Evolutionary conservation across 1,140 invertebrate genomes (phyloP).

Genomic region (Brachionus rubens): DNA sequence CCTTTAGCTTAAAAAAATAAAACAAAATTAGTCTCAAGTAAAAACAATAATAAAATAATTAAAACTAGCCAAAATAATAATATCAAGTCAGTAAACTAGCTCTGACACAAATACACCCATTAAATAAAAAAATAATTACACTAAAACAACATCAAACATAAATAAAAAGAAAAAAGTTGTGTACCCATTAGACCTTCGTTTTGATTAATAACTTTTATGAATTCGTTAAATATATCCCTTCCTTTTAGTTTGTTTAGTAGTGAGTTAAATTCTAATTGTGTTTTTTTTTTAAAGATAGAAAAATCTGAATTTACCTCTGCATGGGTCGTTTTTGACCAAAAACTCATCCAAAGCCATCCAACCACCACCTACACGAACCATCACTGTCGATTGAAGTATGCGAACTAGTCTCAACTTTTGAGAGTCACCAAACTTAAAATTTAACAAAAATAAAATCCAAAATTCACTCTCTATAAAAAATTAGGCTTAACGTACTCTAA

Average conservation of each 20-base stretch:
- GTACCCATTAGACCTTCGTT: background rate
- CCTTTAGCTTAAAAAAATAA: constrained; percentile 36
- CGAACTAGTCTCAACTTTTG: constrained; percentile 94
- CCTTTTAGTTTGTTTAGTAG: background rate
- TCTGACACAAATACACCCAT: background rate
- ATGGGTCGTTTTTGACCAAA: constrained; percentile 98
- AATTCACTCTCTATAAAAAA: background rate
- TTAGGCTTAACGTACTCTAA: constrained; percentile 72
- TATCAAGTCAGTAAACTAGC: too few relatives aligned
- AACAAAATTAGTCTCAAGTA: background rate
- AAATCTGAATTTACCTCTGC: constrained; percentile 79
- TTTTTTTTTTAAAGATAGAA: background rate
- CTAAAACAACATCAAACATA: background rate
- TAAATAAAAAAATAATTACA: background rate
- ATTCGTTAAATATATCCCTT: constrained; percentile 34
- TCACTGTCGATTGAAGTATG: constrained; percentile 94
- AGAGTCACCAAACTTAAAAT: constrained; percentile 88
- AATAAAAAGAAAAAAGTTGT: background rate
- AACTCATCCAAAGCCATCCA: constrained; percentile 99
- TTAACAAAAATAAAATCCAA: constrained; percentile 47
- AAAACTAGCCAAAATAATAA: too few relatives aligned
- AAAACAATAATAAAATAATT: background rate
- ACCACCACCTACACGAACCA: constrained; percentile 98
- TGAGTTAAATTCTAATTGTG: background rate
- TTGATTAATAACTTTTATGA: constrained; percentile 24